A percentile compares a stretch with the other conserved stretches of the same genome.
phyloP scores from a whole-genome alignment of 2,888 invertebrate species.

The Melieria picta region DNA sequence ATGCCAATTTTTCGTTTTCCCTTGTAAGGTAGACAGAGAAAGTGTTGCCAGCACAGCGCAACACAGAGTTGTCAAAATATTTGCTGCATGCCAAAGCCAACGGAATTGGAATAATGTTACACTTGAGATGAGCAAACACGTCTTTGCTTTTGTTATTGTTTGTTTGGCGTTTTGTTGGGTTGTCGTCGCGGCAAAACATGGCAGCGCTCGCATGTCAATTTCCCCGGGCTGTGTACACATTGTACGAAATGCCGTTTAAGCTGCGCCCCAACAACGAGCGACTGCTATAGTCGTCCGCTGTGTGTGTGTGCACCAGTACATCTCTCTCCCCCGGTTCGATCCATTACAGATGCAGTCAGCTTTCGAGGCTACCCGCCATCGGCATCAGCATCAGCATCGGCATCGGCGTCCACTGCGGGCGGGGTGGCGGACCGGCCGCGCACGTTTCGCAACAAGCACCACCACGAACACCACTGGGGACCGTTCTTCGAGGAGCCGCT shows the following conservation, averaged over 20 bases:
- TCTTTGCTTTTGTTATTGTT: conserved; percentile 11
- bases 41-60: background rate
- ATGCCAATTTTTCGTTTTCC: conserved; percentile 16
- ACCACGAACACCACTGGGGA: conserved; percentile 78
- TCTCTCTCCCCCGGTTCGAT: conserved; percentile 28
- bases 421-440: conserved; percentile 54
- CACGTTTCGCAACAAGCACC: conserved; percentile 68
- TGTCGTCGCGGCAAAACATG: no score
- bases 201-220: no score
- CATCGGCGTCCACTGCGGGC: conserved; percentile 28
- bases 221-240: no score
- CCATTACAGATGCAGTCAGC: conserved; percentile 14
- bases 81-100: no score
- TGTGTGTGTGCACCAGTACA: conserved; percentile 29
- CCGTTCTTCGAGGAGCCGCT: conserved; percentile 75
- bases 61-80: background rate
- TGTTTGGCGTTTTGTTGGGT: conserved; percentile 2
- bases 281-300: background rate
- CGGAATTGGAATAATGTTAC: background rate
- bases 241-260: no score
- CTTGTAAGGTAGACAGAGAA: conserved; percentile 17
- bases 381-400: conserved; percentile 29
- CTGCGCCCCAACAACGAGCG: no score
- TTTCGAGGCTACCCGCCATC: conserved; percentile 29
- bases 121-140: background rate